Evolutionary conservation across 2,888 invertebrate genomes (phyloP).

Genomic region (Amblyjoppa fuscipennis): DNA sequence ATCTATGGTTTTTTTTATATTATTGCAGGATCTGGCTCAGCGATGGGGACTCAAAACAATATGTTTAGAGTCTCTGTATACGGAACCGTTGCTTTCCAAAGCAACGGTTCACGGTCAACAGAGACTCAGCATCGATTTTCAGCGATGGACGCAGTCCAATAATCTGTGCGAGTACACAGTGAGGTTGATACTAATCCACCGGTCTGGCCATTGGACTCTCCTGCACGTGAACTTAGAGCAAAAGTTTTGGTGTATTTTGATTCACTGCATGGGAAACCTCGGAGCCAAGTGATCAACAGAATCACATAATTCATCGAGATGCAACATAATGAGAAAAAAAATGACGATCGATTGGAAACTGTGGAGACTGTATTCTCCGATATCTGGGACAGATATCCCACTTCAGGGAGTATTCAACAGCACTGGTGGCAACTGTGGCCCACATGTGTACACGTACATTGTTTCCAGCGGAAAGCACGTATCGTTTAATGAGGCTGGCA

Average conservation of each 20-base stretch:
- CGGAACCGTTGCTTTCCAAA: not conserved
- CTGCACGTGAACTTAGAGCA: not conserved
- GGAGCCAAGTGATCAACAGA: not conserved
- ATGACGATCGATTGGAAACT: not conserved
- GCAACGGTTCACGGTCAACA: not conserved
- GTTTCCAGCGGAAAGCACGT: not conserved
- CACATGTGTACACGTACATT: not conserved
- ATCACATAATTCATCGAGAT: not conserved
- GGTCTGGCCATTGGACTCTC: not conserved
- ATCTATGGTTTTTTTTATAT: not conserved
- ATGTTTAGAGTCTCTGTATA: not conserved
- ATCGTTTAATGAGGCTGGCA: not conserved
- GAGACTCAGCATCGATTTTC: not conserved
- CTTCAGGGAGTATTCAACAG: not conserved
- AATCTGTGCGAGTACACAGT: not conserved
- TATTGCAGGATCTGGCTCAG: not conserved
- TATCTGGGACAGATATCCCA: not conserved
- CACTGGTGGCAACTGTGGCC: not conserved
- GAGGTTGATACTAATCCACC: not conserved
- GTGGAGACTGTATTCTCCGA: not conserved
- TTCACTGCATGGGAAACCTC: not conserved
- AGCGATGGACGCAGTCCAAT: not conserved
- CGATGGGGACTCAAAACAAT: not conserved
- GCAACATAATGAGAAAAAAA: not conserved
- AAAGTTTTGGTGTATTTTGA: not conserved